Evolutionary conservation across 1,140 invertebrate genomes (phyloP).

Genomic region (Lutraria rhynchaena): DNA sequence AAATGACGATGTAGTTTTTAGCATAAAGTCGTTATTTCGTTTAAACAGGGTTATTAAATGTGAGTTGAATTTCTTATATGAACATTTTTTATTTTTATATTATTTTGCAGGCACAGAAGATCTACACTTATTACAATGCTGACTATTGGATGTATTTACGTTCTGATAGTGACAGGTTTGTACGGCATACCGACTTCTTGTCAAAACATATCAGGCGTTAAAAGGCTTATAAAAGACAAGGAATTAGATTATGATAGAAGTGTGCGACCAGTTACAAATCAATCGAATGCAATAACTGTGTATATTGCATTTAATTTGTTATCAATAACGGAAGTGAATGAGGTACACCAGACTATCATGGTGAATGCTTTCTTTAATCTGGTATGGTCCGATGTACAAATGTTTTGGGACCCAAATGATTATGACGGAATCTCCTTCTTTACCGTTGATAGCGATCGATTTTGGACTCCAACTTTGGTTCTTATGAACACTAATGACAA

Average conservation of each 20-base stretch:
- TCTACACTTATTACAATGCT: no score
- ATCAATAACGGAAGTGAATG: no score
- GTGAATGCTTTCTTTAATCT: no score
- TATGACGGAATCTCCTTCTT: not conserved
- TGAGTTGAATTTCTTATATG: no score
- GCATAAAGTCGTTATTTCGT: no score
- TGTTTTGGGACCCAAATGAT: slow-evolving; percentile 16
- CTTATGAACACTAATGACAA: not conserved
- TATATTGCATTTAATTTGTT: not conserved
- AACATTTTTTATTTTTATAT: no score
- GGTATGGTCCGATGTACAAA: not conserved
- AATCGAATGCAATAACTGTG: not conserved
- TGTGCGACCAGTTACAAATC: not conserved
- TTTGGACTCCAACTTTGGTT: slow-evolving; percentile 37
- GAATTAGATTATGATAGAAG: not conserved
- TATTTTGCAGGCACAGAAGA: no score
- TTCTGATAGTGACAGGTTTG: no score
- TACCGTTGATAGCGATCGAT: not conserved
- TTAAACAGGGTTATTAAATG: no score
- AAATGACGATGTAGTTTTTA: no score
- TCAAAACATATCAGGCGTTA: not conserved
- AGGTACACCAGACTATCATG: no score
- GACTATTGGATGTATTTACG: no score
- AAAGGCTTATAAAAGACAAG: not conserved
- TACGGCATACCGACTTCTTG: not conserved